phyloP scores from a whole-genome alignment of 2,113 vertebrate species.

The Rattus rattus region DNA sequence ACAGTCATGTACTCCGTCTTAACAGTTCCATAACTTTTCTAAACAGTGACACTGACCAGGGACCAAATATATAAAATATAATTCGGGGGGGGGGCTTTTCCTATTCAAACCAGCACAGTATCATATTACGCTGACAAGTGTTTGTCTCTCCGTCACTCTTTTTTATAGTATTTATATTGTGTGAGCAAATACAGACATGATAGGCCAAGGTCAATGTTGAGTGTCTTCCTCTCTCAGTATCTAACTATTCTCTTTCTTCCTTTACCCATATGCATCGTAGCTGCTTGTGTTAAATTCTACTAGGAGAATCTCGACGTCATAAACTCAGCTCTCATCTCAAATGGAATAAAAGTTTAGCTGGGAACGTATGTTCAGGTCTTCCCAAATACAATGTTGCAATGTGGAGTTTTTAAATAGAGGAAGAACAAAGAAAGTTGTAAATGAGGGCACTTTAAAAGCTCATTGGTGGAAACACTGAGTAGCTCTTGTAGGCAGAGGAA shows the following conservation, averaged over 20 bases:
- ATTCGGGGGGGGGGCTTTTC: neutral
- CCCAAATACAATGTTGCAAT: neutral
- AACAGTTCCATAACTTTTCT: neutral
- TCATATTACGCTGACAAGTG: neutral
- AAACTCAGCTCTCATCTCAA: neutral
- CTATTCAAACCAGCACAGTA: no score
- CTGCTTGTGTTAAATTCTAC: neutral
- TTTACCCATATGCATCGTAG: no score
- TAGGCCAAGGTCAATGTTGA: neutral
- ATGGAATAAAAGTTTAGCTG: neutral
- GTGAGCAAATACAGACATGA: neutral
- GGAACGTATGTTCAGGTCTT: neutral
- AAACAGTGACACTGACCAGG: no score
- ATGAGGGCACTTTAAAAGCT: neutral
- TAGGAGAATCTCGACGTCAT: neutral
- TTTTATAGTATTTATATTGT: neutral
- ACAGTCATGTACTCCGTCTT: neutral
- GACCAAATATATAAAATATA: neutral
- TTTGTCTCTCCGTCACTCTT: neutral
- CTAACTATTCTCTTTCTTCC: neutral
- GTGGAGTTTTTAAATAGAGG: neutral
- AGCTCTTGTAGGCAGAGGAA: neutral
- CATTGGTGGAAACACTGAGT: neutral
- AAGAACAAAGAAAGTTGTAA: neutral
- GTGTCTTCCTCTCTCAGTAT: neutral